phyloP scores from a whole-genome alignment of 2,797 vertebrate species.

The Sarcophilus harrisii region DNA sequence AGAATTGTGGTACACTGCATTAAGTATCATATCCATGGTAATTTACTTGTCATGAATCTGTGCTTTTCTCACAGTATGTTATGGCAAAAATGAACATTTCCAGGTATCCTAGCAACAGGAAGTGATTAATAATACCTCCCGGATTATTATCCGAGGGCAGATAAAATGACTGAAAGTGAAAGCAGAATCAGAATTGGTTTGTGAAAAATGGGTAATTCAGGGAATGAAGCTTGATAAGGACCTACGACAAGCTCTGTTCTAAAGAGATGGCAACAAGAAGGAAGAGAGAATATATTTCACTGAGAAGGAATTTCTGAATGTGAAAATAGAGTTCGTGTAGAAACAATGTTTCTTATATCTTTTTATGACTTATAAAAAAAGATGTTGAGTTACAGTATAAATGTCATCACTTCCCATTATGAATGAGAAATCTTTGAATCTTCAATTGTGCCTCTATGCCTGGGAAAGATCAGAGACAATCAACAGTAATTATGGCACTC shows the following conservation, averaged over 20 bases:
- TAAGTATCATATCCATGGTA: slow-evolving; percentile 67
- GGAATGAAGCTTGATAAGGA: slow-evolving; percentile 75
- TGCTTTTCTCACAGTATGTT: slow-evolving; percentile 76
- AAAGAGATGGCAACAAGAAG: slow-evolving; percentile 63
- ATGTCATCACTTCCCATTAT: slow-evolving; percentile 59
- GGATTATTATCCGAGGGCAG: slow-evolving; percentile 74
- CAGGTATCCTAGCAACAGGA: slow-evolving; percentile 87
- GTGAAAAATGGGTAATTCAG: slow-evolving; percentile 71
- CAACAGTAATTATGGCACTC: slow-evolving; percentile 70
- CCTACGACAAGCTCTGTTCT: slow-evolving; percentile 66
- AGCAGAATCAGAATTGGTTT: slow-evolving; percentile 80
- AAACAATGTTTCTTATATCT: slow-evolving; percentile 11
- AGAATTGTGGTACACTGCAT: slow-evolving; percentile 13
- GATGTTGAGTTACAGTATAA: slow-evolving; percentile 54
- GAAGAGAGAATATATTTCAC: slow-evolving; percentile 69
- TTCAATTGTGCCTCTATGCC: slow-evolving; percentile 59
- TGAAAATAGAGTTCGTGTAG: slow-evolving; percentile 65
- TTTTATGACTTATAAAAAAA: slow-evolving; percentile 60
- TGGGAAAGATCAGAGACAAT: slow-evolving; percentile 77
- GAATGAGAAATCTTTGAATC: slow-evolving; percentile 67
- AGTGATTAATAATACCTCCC: slow-evolving; percentile 87
- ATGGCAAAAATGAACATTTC: slow-evolving; percentile 86
- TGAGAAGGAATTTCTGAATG: slow-evolving; percentile 4
- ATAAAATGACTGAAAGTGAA: slow-evolving; percentile 84
- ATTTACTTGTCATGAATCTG: slow-evolving; percentile 80